Conservation (phyloP, 2,888 invertebrate species). For the Rhaphigaster nebulosa region DNA sequence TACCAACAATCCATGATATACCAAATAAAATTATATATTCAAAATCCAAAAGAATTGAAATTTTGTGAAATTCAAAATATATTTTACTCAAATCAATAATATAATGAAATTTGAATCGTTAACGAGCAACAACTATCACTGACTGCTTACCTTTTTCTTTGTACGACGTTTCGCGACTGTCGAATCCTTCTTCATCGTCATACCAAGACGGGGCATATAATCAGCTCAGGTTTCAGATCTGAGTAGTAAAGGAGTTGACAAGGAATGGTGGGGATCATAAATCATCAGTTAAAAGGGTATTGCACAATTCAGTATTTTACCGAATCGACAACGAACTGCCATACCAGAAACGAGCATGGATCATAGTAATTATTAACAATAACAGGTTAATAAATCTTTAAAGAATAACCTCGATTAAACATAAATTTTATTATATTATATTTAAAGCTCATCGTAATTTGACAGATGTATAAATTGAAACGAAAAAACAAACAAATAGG, state of each 20-base stretch:
- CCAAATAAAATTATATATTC: too few species aligned
- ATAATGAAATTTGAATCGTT: too few species aligned
- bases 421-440: background rate
- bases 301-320: background rate
- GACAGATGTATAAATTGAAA: background rate
- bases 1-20: too few species aligned
- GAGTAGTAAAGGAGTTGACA: background rate
- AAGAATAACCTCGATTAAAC: background rate
- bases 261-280: background rate
- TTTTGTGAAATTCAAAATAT: too few species aligned
- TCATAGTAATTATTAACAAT: background rate
- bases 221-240: background rate
- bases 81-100: too few species aligned
- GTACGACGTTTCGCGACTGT: background rate
- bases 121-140: background rate
- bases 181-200: background rate
- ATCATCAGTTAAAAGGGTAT: background rate
- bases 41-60: too few species aligned
- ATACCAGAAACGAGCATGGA: background rate
- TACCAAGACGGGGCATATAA: background rate
- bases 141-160: background rate
- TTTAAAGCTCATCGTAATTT: background rate
- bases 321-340: background rate
- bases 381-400: background rate
- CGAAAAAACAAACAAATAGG: background rate